Percentiles rank a stretch among this genome's conserved stretches.
These are phyloP conservation scores for Aspidapion aeneum DNA, from an alignment of 2,888 invertebrate species.

Conservation along the genomic window DNA sequence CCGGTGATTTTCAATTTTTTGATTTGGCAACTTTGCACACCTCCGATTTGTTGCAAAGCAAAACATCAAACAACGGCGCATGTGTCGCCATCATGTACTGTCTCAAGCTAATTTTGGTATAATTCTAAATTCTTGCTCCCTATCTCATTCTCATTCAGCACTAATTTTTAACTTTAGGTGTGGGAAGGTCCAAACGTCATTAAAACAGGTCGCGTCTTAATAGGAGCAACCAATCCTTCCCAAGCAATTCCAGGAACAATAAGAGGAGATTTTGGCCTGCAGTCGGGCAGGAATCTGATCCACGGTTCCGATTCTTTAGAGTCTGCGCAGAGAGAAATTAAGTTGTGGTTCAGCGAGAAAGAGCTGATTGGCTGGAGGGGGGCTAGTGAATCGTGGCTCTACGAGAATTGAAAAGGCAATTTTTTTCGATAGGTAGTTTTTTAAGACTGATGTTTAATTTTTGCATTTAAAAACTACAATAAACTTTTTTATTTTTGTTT, in stretches of 20 bases:
- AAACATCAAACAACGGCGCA: too few relatives aligned
- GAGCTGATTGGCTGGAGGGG: constrained; percentile 78
- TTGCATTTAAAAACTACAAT: too few relatives aligned
- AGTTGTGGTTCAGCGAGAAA: constrained; percentile 87
- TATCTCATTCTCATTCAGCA: too few relatives aligned
- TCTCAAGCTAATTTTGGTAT: too few relatives aligned
- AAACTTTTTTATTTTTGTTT: too few relatives aligned
- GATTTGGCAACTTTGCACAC: too few relatives aligned
- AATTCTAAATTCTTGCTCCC: too few relatives aligned
- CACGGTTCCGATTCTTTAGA: constrained; percentile 96
- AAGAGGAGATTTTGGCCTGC: constrained; percentile 91
- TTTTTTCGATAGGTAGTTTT: too few relatives aligned
- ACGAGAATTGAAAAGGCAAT: constrained; percentile 61
- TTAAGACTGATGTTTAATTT: too few relatives aligned
- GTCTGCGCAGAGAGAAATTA: constrained; percentile 91
- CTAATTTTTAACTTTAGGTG: constrained; percentile 47
- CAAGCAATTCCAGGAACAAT: constrained; percentile 93
- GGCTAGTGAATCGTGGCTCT: constrained; percentile 80
- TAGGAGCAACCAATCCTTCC: constrained; percentile 95
- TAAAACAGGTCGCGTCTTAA: constrained; percentile 89
- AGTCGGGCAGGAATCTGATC: constrained; percentile 92
- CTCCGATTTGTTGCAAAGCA: too few relatives aligned
- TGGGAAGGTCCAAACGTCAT: constrained; percentile 95
- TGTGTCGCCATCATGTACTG: too few relatives aligned
- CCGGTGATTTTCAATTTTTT: too few relatives aligned